phyloP scores from a whole-genome alignment of 2,888 invertebrate genomes.

The Diarsia mendica region DNA sequence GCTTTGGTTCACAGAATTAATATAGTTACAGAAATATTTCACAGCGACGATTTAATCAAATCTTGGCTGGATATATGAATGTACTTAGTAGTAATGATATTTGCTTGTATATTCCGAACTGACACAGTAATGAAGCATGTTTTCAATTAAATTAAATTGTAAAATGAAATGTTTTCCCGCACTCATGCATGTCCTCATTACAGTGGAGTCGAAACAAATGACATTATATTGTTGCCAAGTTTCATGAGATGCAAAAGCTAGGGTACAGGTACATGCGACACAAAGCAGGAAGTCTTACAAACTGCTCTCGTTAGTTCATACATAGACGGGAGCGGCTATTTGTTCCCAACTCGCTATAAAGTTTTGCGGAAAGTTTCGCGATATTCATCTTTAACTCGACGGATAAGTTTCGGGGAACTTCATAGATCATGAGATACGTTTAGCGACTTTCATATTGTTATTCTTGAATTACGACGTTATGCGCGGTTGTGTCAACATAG shows the following conservation, averaged over 20 bases:
- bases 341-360: conserved; percentile 67
- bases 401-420: conserved; percentile 67
- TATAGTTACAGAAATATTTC: conserved; percentile 28
- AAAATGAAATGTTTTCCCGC: not conserved
- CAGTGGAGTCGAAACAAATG: conserved; percentile 12
- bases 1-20: conserved; percentile 37
- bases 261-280: conserved; percentile 49
- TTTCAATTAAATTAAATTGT: not conserved
- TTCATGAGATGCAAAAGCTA: conserved; percentile 20
- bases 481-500: conserved; percentile 28
- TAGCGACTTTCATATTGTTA: conserved; percentile 64
- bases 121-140: conserved; percentile 7
- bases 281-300: conserved; percentile 67
- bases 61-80: conserved; percentile 23
- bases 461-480: conserved; percentile 55
- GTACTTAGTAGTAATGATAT: conserved; percentile 18
- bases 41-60: conserved; percentile 23
- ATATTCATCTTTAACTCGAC: conserved; percentile 74
- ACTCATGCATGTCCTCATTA: conserved; percentile 25
- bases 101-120: conserved; percentile 11
- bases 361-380: conserved; percentile 74
- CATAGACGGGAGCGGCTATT: conserved; percentile 65
- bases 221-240: conserved; percentile 11
- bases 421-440: conserved; percentile 69
- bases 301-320: conserved; percentile 73